Evolutionary conservation across 2,797 vertebrate species (phyloP), one percentile per base, ranked within the genome.

Genomic region (Phrynocephalus guinanensis): DNA sequence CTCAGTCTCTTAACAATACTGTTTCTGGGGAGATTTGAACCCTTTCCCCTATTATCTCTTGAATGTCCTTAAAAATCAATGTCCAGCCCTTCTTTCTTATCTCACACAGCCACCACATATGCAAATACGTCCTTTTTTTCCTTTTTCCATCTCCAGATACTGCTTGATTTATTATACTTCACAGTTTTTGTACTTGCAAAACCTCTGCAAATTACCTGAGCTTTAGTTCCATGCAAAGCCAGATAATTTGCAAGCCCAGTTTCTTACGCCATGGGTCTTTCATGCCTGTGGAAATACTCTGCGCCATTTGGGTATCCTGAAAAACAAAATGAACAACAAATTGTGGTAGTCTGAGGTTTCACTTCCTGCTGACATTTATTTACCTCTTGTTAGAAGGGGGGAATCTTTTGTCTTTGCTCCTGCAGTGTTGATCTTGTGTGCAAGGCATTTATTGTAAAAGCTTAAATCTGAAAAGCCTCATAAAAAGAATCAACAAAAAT

Each of bases 401-500:
- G 38, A 44, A 72, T 22, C 44, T 13, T n/a, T 30, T 5, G 38
- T 33, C 6, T 8, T 22, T 24, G 6, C 5, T 52, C 60, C 44
- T 44, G 7, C 16, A 9, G 6, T 50, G 66, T 44, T 67, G 71
- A 75, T 56, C 66, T 73, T 60, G 52, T 84, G 68, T 85, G n/a
- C 52, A 9, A 85, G 66, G 60, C 60, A 24, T 33, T 70, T 26
- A 5, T 85, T 88, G 15, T 75, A 67, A 75, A 86, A 63, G 20
- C 44, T 82, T 75, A 50, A 82, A 75, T 52, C n/a, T 66, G 30
- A 33, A 84, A 86, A 75, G 24, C 56, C 60, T 82, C 11, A 67
- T 82, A 75, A 76, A 66, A 76, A 9, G 70, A 80, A 75, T 52
- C 56, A 73, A 76, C 70, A 88, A 85, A 81, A 80, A 88, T 76